Evolutionary conservation across 2,113 vertebrate species (phyloP).

Genomic region (Harpagus bidentatus): DNA sequence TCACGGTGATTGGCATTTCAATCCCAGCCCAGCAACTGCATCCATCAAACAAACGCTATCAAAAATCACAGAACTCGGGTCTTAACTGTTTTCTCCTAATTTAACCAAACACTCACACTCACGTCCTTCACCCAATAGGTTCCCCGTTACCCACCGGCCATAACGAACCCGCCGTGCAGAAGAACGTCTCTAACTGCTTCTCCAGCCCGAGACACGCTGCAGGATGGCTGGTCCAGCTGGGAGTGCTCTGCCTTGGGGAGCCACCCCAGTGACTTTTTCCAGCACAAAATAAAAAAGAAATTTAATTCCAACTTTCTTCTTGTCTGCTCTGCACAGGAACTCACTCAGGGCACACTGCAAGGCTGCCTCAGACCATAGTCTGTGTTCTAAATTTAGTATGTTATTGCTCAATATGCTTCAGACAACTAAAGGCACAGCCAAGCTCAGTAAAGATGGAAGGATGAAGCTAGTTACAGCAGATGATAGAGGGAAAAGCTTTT

Average conservation of each 20-base stretch:
- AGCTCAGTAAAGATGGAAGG: neutral
- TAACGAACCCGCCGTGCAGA: neutral
- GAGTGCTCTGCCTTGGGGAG: rapidly evolving
- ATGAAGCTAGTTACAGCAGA: neutral
- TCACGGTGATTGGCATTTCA: neutral
- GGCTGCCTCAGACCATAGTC: neutral
- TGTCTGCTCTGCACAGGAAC: neutral
- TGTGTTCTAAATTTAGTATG: neutral
- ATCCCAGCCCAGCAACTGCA: neutral
- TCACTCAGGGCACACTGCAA: rapidly evolving
- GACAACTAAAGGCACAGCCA: neutral
- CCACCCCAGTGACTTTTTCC: rapidly evolving
- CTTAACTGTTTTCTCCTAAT: neutral
- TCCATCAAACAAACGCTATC: neutral
- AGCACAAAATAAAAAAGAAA: neutral
- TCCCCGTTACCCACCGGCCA: neutral
- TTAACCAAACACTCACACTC: neutral
- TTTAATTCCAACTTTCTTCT: neutral
- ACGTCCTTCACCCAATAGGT: rapidly evolving
- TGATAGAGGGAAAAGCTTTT: neutral
- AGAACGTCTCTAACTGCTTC: neutral
- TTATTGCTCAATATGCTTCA: neutral
- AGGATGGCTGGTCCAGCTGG: no score
- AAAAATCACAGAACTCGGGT: neutral
- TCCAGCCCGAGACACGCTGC: neutral